Evolutionary conservation across 1,140 invertebrate genomes (phyloP).

Genomic region (Diorhabda elongata): DNA sequence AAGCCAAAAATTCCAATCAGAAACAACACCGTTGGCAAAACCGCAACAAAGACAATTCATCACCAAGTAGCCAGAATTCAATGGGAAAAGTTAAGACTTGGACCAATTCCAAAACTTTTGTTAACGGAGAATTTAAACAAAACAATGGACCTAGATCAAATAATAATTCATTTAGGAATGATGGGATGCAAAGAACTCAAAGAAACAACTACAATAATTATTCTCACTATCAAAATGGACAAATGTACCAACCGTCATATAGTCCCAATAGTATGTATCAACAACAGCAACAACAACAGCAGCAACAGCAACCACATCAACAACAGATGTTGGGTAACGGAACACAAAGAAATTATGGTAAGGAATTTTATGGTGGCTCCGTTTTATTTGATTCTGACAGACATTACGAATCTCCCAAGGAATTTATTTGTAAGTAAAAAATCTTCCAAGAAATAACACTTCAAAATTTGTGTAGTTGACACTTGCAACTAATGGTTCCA

Average conservation of each 20-base stretch:
- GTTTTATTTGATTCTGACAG: constrained; percentile 2
- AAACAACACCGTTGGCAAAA: constrained; percentile 53
- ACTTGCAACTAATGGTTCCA: too few species aligned
- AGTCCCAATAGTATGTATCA: constrained; percentile 35
- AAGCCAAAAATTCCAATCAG: constrained; percentile 46
- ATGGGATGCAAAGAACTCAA: constrained; percentile 23
- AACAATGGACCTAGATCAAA: constrained; percentile 22
- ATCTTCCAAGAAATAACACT: too few species aligned
- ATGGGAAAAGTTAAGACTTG: constrained; percentile 44
- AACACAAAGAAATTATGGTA: not conserved
- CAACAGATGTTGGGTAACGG: not conserved
- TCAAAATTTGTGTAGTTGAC: too few species aligned
- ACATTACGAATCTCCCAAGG: constrained; percentile 1
- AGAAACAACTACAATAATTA: constrained; percentile 29
- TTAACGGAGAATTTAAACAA: constrained; percentile 29
- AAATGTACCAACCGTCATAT: constrained; percentile 36
- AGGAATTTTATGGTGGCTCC: not conserved
- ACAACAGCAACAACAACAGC: constrained; percentile 18
- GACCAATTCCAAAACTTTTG: constrained; percentile 45
- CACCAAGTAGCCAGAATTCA: constrained; percentile 44
- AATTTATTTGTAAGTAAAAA: not conserved
- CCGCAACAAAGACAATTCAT: constrained; percentile 43
- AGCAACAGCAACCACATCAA: constrained; percentile 20
- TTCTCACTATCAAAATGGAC: constrained; percentile 32
- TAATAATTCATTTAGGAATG: constrained; percentile 22